phyloP scores from a whole-genome alignment of 2,113 vertebrate genomes.

The Channa argus region DNA sequence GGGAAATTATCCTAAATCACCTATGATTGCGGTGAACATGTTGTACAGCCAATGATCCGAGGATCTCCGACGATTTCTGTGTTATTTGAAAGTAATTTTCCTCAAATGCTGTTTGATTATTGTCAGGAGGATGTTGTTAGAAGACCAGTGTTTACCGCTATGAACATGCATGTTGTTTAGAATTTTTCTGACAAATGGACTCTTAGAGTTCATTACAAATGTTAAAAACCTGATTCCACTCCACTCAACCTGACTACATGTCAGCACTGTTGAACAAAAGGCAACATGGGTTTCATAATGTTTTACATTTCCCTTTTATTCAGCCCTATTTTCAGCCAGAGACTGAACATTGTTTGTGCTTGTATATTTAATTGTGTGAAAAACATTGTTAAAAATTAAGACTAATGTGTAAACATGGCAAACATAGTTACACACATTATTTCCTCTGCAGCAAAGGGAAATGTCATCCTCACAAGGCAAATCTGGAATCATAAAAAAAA shows the following conservation, averaged over 20 bases:
- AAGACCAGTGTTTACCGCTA: too few species aligned
- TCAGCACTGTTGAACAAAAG: neutral
- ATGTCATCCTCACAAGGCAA: slow-evolving; percentile 13
- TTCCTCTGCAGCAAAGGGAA: slow-evolving; percentile 32
- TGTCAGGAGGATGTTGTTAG: neutral
- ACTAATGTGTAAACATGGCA: slow-evolving; percentile 2
- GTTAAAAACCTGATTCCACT: neutral
- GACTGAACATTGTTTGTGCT: neutral
- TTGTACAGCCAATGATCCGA: neutral
- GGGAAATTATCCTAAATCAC: slow-evolving; percentile 30
- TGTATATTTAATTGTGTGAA: slow-evolving; percentile 8
- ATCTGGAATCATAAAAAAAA: slow-evolving; percentile 16
- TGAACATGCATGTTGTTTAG: too few species aligned
- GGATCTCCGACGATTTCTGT: neutral
- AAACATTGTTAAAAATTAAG: slow-evolving; percentile 5
- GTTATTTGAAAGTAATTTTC: slow-evolving; percentile 3
- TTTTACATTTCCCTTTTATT: slow-evolving; percentile 13
- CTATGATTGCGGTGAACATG: neutral
- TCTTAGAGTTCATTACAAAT: too few species aligned
- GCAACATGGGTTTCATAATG: too few species aligned
- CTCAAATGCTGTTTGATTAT: neutral
- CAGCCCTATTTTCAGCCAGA: neutral
- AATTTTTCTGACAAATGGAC: too few species aligned
- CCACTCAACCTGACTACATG: too few species aligned
- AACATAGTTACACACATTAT: neutral